Conservation (phyloP, 2,888 invertebrate species). For the Suillia variegata region DNA sequence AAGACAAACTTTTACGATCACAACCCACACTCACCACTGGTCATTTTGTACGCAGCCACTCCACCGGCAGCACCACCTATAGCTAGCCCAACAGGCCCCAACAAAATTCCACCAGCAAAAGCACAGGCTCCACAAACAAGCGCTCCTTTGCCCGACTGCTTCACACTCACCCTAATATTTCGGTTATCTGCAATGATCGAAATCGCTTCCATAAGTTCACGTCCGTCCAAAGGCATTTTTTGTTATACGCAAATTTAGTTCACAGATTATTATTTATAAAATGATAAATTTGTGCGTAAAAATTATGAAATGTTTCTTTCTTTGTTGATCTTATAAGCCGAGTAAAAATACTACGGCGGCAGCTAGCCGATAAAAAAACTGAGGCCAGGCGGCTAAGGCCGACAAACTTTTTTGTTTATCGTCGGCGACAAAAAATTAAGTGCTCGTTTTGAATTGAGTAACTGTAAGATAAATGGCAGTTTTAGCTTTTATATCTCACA, state of each 20-base stretch:
- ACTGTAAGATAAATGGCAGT: too few species aligned
- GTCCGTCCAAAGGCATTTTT: constrained; percentile 54
- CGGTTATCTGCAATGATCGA: constrained; percentile 54
- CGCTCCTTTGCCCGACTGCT: constrained; percentile 54
- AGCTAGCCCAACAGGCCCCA: constrained; percentile 56
- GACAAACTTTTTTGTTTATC: too few species aligned
- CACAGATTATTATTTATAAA: not conserved
- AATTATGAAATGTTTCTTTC: too few species aligned
- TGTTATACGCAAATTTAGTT: too few species aligned
- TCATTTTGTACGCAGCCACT: constrained; percentile 49
- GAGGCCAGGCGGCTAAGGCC: too few species aligned
- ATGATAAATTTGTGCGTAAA: not conserved
- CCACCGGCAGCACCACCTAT: constrained; percentile 57
- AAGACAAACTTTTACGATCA: not conserved
- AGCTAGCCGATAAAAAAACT: too few species aligned
- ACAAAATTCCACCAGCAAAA: constrained; percentile 54
- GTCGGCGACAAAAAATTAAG: too few species aligned
- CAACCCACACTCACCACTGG: constrained; percentile 51
- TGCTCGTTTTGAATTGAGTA: too few species aligned
- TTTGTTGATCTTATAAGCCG: too few species aligned
- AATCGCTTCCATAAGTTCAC: constrained; percentile 55
- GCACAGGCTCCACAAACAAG: constrained; percentile 52
- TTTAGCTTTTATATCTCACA: too few species aligned
- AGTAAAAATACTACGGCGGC: too few species aligned
- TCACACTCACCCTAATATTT: constrained; percentile 53